Conservation (phyloP, 1,140 invertebrate genomes). For the Saccostrea cuccullata region DNA sequence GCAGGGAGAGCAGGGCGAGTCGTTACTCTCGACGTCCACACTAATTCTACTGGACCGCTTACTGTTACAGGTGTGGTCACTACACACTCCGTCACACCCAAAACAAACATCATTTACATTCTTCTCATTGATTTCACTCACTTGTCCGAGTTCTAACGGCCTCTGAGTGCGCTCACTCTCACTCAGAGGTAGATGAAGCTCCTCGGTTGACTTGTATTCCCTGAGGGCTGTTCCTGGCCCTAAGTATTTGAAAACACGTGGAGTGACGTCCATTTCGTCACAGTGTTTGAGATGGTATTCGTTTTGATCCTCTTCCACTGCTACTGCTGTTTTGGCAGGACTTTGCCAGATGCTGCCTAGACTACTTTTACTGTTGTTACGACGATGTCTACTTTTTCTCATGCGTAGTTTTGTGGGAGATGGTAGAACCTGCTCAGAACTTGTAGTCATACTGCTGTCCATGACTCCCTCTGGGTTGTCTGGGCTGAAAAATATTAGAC, state of each 20-base stretch:
- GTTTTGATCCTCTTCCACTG: conserved; percentile 65
- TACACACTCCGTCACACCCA: conserved; percentile 76
- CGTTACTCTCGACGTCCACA: conserved; percentile 70
- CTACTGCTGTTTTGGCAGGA: conserved; percentile 68
- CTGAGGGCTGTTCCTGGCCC: conserved; percentile 74
- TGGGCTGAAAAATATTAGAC: conserved; percentile 55
- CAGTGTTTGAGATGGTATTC: conserved; percentile 54
- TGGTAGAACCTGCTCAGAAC: conserved; percentile 72
- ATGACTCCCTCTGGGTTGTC: conserved; percentile 56
- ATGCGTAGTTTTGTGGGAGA: conserved; percentile 74
- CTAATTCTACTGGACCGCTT: conserved; percentile 70
- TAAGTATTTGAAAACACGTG: conserved; percentile 67
- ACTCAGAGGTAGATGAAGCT: conserved; percentile 32
- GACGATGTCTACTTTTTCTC: conserved; percentile 72
- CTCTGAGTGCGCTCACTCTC: conserved; percentile 37
- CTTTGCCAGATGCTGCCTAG: conserved; percentile 65
- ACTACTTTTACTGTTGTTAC: conserved; percentile 75
- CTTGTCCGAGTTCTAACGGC: conserved; percentile 49
- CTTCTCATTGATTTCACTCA: conserved; percentile 49
- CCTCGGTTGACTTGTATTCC: conserved; percentile 56
- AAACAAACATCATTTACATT: conserved; percentile 78
- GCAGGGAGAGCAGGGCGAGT: conserved; percentile 63
- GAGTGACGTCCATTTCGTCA: conserved; percentile 57
- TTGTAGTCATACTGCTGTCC: conserved; percentile 64
- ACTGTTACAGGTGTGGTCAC: conserved; percentile 72